Conservation (phyloP, 1,140 invertebrate genomes). For the Periplaneta americana region DNA sequence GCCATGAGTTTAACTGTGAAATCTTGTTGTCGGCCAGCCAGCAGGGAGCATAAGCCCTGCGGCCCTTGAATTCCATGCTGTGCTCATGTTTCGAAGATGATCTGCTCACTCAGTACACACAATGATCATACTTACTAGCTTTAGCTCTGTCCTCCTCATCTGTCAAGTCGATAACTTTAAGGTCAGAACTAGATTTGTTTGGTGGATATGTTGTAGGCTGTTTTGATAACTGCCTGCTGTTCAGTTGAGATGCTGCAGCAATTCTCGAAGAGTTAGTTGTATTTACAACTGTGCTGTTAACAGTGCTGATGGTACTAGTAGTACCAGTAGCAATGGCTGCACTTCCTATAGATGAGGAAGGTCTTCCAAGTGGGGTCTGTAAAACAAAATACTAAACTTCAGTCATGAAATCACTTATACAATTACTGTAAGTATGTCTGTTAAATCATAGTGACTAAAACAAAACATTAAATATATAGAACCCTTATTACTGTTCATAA, state of each 20-base stretch:
- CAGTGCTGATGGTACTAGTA: not conserved
- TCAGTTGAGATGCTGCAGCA: not conserved
- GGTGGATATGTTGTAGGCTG: not conserved
- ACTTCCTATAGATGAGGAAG: not conserved
- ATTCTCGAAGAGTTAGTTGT: not conserved
- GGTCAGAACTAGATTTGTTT: conserved; percentile 30
- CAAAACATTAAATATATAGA: too few species aligned
- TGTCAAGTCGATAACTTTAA: conserved; percentile 48
- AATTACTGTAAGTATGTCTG: too few species aligned
- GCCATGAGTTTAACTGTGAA: too few species aligned
- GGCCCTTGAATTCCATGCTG: too few species aligned
- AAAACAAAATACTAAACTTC: too few species aligned
- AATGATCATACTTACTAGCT: not conserved
- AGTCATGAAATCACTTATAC: too few species aligned
- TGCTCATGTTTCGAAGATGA: too few species aligned
- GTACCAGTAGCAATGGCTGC: not conserved
- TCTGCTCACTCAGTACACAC: too few species aligned
- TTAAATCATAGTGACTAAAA: too few species aligned
- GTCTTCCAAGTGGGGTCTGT: not conserved
- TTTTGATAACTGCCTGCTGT: not conserved
- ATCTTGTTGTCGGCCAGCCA: too few species aligned
- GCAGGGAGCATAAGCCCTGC: too few species aligned
- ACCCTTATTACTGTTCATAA: too few species aligned
- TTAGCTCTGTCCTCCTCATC: conserved; percentile 48
- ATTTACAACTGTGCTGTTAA: not conserved